Percentiles rank a stretch among this genome's conserved stretches.
phyloP scores from a whole-genome alignment of 2,797 vertebrate species.

The Anguilla obscura region DNA sequence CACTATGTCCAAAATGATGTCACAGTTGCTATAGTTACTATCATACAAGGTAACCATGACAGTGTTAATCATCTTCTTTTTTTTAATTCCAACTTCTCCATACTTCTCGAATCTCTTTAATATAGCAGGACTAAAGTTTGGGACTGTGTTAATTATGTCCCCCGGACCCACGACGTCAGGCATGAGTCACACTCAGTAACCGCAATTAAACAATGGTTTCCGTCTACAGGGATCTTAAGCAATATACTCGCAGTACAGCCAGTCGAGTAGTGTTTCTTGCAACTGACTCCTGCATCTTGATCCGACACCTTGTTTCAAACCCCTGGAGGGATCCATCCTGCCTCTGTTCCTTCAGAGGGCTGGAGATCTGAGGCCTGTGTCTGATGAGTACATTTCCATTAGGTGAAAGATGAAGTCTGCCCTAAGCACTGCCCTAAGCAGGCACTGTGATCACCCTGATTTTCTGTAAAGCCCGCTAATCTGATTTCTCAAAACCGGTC shows the following conservation, averaged over 20 bases:
- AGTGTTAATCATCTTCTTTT: conserved; percentile 61
- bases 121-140: not conserved
- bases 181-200: conserved; percentile 9
- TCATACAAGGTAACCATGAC: conserved; percentile 76
- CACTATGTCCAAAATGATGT: conserved; percentile 81
- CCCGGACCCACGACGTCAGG: not conserved
- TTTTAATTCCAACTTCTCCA: conserved; percentile 30
- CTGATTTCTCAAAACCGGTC: not conserved
- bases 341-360: not conserved
- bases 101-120: not conserved
- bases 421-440: not conserved
- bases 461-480: not conserved
- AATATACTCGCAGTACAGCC: not conserved
- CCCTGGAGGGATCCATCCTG: not conserved
- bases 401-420: not conserved
- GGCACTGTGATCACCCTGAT: not conserved
- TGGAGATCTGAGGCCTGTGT: not conserved
- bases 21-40: conserved; percentile 81
- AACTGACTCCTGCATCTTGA: not conserved
- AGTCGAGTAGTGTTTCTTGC: not conserved
- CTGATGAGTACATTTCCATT: not conserved
- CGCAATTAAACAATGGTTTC: not conserved
- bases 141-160: not conserved
- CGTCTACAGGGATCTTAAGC: not conserved
- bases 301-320: not conserved